Evolutionary conservation across 2,113 vertebrate species (phyloP).

Genomic region (Dromas ardeola): DNA sequence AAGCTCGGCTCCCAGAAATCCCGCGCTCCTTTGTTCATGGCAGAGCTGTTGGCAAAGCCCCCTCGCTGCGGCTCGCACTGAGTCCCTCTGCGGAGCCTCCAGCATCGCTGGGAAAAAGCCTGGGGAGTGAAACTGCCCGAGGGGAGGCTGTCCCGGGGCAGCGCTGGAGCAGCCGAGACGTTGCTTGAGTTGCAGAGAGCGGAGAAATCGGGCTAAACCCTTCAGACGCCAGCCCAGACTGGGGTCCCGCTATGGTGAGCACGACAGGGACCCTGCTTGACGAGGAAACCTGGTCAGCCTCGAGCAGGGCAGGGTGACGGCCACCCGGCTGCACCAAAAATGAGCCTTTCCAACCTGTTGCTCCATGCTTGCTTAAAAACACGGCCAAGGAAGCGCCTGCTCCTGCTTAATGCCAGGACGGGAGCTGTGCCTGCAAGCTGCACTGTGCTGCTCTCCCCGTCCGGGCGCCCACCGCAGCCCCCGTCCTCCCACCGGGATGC

Average conservation of each 20-base stretch:
- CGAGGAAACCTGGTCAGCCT: neutral
- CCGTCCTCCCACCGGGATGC: accelerated
- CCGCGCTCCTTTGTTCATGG: constrained; percentile 19
- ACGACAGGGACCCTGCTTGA: accelerated
- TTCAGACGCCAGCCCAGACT: accelerated
- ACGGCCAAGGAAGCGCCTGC: accelerated
- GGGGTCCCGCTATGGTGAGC: neutral
- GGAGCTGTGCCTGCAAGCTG: neutral
- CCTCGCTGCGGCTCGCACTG: neutral
- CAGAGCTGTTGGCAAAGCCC: neutral
- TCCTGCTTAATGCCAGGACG: accelerated
- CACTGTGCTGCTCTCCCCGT: accelerated
- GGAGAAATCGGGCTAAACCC: neutral
- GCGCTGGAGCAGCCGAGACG: neutral
- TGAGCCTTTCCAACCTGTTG: neutral
- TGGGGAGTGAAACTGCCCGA: neutral
- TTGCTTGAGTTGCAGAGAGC: neutral
- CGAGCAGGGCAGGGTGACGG: neutral
- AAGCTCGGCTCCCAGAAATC: neutral
- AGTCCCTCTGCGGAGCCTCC: neutral
- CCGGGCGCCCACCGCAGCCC: accelerated
- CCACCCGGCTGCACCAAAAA: neutral
- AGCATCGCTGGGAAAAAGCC: neutral
- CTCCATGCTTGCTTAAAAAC: neutral
- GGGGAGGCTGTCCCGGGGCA: neutral